Evolutionary conservation across 2,888 invertebrate genomes (phyloP).

Genomic region (Apamea anceps): DNA sequence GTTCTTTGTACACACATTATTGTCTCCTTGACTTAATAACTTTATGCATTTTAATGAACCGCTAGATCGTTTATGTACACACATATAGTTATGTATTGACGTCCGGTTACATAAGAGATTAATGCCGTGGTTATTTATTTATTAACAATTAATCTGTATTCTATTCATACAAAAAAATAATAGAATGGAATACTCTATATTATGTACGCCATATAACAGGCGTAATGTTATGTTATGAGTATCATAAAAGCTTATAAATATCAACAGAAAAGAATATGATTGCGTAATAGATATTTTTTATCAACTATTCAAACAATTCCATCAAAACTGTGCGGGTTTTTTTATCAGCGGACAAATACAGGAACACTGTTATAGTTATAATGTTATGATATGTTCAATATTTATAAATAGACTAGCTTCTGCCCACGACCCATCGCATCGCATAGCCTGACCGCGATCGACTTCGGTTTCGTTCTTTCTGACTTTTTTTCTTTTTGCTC

Average conservation of each 20-base stretch:
- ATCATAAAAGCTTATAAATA: no score
- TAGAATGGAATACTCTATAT: no score
- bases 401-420: neutral
- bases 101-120: conserved; percentile 1
- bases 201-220: no score
- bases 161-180: no score
- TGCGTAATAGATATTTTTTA: no score
- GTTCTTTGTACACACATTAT: conserved; percentile 15
- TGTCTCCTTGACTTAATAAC: conserved; percentile 31
- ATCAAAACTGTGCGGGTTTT: no score
- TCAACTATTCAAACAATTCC: no score
- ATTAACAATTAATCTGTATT: neutral
- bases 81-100: conserved; percentile 6
- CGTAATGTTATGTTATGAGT: no score
- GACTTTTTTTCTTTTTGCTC: no score
- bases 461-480: neutral
- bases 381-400: neutral
- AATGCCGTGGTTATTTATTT: neutral
- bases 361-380: no score
- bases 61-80: conserved; percentile 2
- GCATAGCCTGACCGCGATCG: neutral
- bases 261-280: no score
- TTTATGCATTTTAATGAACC: conserved; percentile 33
- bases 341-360: no score
- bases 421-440: neutral